Evolutionary conservation across 2,797 vertebrate species (phyloP).

Genomic region (Acrocephalus scirpaceus): DNA sequence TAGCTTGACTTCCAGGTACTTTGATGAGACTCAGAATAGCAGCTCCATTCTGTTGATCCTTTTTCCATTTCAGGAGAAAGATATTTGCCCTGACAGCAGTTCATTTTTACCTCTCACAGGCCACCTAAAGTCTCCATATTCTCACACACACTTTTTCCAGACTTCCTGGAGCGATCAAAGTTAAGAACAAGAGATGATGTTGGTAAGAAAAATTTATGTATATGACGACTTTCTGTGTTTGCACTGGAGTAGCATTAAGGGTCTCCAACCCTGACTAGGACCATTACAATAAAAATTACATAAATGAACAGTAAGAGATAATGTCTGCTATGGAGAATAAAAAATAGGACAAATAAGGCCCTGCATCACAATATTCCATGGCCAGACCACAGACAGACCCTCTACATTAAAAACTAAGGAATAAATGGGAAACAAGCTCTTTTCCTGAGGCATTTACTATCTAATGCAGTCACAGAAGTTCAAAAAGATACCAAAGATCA

Average conservation of each 20-base stretch:
- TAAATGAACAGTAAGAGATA: background rate
- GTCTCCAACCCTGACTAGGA: background rate
- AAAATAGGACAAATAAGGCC: background rate
- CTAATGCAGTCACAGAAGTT: background rate
- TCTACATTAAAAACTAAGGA: background rate
- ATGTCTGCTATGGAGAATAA: background rate
- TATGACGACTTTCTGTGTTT: background rate
- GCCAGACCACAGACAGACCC: background rate
- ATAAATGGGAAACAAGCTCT: background rate
- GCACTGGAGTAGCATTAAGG: background rate
- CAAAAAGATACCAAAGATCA: background rate
- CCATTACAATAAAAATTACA: background rate
- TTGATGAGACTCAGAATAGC: background rate
- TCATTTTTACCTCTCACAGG: background rate
- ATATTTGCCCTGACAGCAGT: background rate
- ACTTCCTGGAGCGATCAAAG: background rate
- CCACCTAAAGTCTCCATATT: background rate
- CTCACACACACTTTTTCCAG: background rate
- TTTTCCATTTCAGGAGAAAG: background rate
- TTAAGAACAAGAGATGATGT: background rate
- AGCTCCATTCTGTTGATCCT: background rate
- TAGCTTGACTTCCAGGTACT: background rate
- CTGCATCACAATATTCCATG: background rate
- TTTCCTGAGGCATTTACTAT: background rate
- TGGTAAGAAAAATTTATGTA: background rate